Evolutionary conservation across 2,797 vertebrate species (phyloP).

Genomic region (Acropternis orthonyx): DNA sequence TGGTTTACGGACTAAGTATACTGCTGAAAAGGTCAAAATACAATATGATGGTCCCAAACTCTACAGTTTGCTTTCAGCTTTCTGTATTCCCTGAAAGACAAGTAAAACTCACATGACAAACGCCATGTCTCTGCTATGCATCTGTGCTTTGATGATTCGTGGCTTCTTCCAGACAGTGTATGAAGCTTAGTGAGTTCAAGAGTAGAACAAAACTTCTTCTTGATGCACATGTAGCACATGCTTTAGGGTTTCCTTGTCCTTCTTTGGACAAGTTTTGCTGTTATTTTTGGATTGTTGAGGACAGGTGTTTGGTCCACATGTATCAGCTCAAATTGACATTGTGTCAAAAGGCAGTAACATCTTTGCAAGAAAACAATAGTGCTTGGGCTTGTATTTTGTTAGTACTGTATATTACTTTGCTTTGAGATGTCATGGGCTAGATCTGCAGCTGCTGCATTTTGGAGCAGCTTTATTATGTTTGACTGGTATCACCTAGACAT

Average conservation of each 20-base stretch:
- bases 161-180: not conserved
- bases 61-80: not conserved
- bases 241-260: not conserved
- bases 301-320: not conserved
- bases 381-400: not conserved
- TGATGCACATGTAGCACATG: not conserved
- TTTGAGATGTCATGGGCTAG: not conserved
- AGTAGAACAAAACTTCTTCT: not conserved
- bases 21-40: not conserved
- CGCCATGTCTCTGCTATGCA: accelerated
- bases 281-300: not conserved
- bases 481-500: not conserved
- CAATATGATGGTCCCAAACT: not conserved
- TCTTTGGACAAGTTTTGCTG: not conserved
- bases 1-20: not conserved
- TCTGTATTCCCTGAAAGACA: not conserved
- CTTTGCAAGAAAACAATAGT: not conserved
- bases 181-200: not conserved
- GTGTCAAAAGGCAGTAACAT: no score
- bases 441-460: not conserved
- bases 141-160: not conserved
- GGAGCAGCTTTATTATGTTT: not conserved
- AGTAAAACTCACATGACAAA: not conserved
- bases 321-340: not conserved
- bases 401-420: not conserved